These are phyloP conservation scores for Drosophila paulistorum DNA, from an alignment of 1,140 invertebrate genomes.

Conservation along the genomic window DNA sequence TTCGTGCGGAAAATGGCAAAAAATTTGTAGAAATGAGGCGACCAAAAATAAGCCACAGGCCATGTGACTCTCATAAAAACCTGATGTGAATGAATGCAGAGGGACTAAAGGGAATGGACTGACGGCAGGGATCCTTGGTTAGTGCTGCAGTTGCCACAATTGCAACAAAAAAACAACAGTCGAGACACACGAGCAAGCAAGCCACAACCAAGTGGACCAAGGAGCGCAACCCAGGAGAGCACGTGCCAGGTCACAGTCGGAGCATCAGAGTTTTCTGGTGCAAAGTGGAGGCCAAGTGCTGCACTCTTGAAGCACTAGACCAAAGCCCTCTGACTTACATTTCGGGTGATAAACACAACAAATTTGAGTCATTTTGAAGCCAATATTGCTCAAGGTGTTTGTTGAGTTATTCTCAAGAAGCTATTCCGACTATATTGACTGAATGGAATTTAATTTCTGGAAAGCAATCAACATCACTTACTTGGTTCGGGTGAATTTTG, in stretches of 20 bases:
- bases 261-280: slow-evolving; percentile 4
- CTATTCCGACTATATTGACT: not conserved
- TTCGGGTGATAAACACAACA: slow-evolving; percentile 3
- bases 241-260: slow-evolving; percentile 12
- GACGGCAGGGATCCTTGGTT: not conserved
- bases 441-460: not conserved
- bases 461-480: not conserved
- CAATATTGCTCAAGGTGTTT: slow-evolving; percentile 5
- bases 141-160: not conserved
- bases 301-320: slow-evolving; percentile 13
- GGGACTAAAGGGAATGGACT: not conserved
- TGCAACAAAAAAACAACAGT: slow-evolving; percentile 1
- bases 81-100: not conserved
- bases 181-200: slow-evolving; percentile 11
- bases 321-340: slow-evolving; percentile 8
- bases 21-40: slow-evolving; percentile 41
- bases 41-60: slow-evolving; percentile 35
- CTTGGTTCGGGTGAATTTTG: not conserved
- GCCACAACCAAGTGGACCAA: not conserved
- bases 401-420: not conserved
- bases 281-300: slow-evolving; percentile 11
- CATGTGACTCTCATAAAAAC: slow-evolving; percentile 43
- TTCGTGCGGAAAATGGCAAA: slow-evolving; percentile 64
- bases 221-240: not conserved
- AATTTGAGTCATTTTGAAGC: slow-evolving; percentile 1